Base-by-base conservation (phyloP, 2,888 invertebrate species). In the Amphipyra tragopoginis region DNA sequence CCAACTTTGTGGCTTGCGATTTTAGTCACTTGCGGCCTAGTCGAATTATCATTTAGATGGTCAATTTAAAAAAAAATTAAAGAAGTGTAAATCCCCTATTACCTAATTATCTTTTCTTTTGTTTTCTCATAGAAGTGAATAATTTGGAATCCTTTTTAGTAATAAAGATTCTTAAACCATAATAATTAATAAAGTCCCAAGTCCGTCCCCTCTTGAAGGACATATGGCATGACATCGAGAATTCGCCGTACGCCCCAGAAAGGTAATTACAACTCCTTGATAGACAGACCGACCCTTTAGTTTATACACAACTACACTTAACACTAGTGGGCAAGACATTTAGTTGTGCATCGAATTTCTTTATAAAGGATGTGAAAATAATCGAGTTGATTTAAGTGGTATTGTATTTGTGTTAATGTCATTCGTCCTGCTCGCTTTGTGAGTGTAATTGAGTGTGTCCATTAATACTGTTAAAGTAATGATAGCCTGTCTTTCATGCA, bases 201-300 rank as follows among this genome's bases (percentile, higher is more conserved):
- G 83, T 90, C 83, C 89, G 85, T 78, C 79, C 83, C 83, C 70
- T 21, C 77, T 81, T 86, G 86, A 86, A 86, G 84, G 93, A 93
- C 94, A 93, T 87, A 92, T 92, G 93, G 90, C 93, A 92, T 93
- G 93, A 93, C 93, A 92, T 81, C 79, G 86, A 80, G 90, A 92
- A 93, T 92, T 90, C 88, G 83, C 86, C 85, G 86, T 86, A 84
- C 86, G 76, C 79, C 74, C 77, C 80, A 84, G 88, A 84, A 85
- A 86, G 87, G 91, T 93, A 93, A 93, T 93, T 93, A 93, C 92
- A 87, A 81, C 77, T 74, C 79, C 84, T 85, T 89, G 91, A 92
- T 90, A 86, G 90, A 92, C 91, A 86, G 89, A 83, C 82, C 81
- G 90, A 89, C 91, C 91, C 92, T 88, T 91, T 88, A 79, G 66